Evolutionary conservation across 1,140 invertebrate genomes (phyloP).

Genomic region (Drosophila sturtevanti): DNA sequence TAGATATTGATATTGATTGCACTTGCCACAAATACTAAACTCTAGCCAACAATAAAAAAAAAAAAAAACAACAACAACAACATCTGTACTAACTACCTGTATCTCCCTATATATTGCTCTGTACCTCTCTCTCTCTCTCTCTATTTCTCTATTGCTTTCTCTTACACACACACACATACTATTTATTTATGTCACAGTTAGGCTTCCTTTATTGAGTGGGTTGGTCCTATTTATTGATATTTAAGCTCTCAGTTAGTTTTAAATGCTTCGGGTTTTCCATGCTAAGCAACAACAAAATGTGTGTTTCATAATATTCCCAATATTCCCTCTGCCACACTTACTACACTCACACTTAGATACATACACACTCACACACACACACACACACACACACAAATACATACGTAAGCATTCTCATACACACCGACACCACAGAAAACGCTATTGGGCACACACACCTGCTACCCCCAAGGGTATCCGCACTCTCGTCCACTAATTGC

Average conservation of each 20-base stretch:
- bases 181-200: constrained; percentile 14
- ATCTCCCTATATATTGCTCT: neutral
- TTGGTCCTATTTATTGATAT: constrained; percentile 1
- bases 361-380: constrained; percentile 27
- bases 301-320: constrained; percentile 51
- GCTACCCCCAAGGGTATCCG: constrained; percentile 13
- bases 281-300: constrained; percentile 28
- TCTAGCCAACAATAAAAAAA: constrained; percentile 31
- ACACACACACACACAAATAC: constrained; percentile 20
- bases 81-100: constrained; percentile 8
- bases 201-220: constrained; percentile 15
- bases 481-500: constrained; percentile 59
- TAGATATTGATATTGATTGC: constrained; percentile 42
- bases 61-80: constrained; percentile 12
- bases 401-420: constrained; percentile 28
- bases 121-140: constrained; percentile 1
- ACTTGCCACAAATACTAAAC: constrained; percentile 29
- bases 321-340: constrained; percentile 29
- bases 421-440: neutral
- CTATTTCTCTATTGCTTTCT: constrained; percentile 25
- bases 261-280: constrained; percentile 35
- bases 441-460: constrained; percentile 27
- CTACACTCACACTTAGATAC: constrained; percentile 15
- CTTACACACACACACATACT: neutral
- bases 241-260: constrained; percentile 11